Evolutionary conservation across 2,888 invertebrate genomes (phyloP), one percentile per base, ranked within the genome.

Genomic region (Eulithis prunata): DNA sequence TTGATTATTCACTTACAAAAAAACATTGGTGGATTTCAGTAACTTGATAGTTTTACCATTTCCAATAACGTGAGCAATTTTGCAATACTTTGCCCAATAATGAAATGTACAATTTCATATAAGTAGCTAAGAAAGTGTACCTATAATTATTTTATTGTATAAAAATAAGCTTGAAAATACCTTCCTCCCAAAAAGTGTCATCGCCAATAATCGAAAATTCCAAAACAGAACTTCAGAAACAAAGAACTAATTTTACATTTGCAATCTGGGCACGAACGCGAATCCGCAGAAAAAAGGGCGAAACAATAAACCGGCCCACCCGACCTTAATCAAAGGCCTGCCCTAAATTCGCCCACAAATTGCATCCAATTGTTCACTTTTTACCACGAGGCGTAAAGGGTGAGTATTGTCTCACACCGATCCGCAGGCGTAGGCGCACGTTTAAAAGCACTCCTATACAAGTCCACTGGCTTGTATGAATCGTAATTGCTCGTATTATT

Each of bases 321-420:
- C 81, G 13, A 77, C 85, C 86, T 74, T 88, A 89, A 93, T 91
- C 90, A 91, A 88, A 86, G 81, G 81, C 77, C 82, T 88, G 90
- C 87, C 90, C 91, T 77, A 88, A 89, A 89, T 90, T 91, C 87
- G 85, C 86, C 91, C 91, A 87, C 92, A 93, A 92, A 93, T 93
- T 92, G 92, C 91, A 89, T 87, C 86, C 91, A 91, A 92, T 92
- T 92, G 93, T 93, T 92, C 92, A 91, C 86, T 93, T 92, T 93
- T 93, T 93, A 91, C 87, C 87, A 77, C 84, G 78, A 84, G 43
- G 60, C 60, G 83, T 85, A 79, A 83, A 85, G 89, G 90, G 88
- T 21, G 21, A 21, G 21, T 85, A 87, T 86, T 86, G 84, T 86
- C 85, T 79, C 36, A 43, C 41, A n/a, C 51, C 74, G 74, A 78